Evolutionary conservation across 1,140 invertebrate species (phyloP), one percentile per base, ranked within the genome.

Genomic region (Parasteatoda tepidariorum): DNA sequence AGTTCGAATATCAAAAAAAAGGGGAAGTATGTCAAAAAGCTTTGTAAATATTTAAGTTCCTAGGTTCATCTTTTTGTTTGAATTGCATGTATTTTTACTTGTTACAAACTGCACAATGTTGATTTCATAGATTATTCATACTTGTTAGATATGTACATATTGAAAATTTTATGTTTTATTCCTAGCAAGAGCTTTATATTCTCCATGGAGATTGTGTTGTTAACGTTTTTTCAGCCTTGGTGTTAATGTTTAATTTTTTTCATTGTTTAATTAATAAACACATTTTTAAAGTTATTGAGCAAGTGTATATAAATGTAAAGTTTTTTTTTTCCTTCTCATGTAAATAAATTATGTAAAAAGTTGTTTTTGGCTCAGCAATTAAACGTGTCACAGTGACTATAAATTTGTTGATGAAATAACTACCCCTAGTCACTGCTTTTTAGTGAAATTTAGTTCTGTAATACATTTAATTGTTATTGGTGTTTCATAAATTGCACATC

Each of bases 111-210:
- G 33, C 28, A 24, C 24, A 33, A 61, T 54, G 33, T 62, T 61
- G 34, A 24, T 33, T 54, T 75, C 33, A 75, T 38, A 30, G 31
- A 75, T 33, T 59, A 62, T n/a, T 38, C 33, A 24, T 57, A 33
- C 55, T 18, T 61, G 33, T 75, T 30, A 15, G 18, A 30, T 11
- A 30, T 30, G 11, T 30, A 30, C 13, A 31, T 71, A 22, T 54
- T 28, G 7, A 54, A 41, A 28, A 15, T 3, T 71, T 7, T 38
- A 38, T 5, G n/a, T 5, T 73, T 33, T 61, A 82, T 70, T 82
- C 78, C 66, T 71, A 82, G 78, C 78, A 59, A 82, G 78, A 82
- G 78, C 78, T 82, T 82, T 82, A n/a, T 38, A 59, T 61, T 66
- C 78, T 82, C 78, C 33, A 33, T 70, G 67, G 78, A 82, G 78